Percentiles rank a stretch among this genome's conserved stretches.
Evolutionary conservation across 2,797 vertebrate genomes (phyloP).

Genomic region (Atherinosoma microstoma): DNA sequence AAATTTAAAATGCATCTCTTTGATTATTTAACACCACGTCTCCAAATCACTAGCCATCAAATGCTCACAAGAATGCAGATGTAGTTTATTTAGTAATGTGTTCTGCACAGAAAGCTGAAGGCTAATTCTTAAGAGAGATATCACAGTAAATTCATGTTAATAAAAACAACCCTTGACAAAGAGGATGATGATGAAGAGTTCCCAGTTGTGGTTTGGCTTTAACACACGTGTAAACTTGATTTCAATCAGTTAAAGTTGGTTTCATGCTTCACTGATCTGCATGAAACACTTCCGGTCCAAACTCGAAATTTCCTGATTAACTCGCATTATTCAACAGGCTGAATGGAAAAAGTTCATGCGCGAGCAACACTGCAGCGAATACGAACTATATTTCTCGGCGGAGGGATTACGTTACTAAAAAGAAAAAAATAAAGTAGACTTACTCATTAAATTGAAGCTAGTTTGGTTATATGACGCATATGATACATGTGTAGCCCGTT

Average conservation of each 20-base stretch:
- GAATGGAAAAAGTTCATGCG: not conserved
- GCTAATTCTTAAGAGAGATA: too few species aligned
- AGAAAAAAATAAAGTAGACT: too few species aligned
- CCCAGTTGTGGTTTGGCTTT: not conserved
- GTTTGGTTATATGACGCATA: not conserved
- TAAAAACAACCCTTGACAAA: not conserved
- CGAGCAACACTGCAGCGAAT: not conserved
- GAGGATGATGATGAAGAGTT: not conserved
- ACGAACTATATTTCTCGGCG: conserved; percentile 26
- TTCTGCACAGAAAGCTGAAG: too few species aligned
- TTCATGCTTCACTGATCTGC: not conserved
- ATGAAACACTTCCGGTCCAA: not conserved
- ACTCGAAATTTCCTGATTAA: not conserved
- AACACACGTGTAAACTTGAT: not conserved
- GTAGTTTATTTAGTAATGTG: too few species aligned
- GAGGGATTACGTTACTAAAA: conserved; percentile 3
- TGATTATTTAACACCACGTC: too few species aligned
- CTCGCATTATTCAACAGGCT: not conserved
- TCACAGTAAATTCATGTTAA: not conserved
- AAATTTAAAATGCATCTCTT: too few species aligned
- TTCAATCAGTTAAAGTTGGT: not conserved
- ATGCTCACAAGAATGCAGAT: not conserved
- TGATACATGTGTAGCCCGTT: not conserved
- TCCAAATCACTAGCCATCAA: too few species aligned
- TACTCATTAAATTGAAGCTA: not conserved